Percentiles rank a stretch among this genome's conserved stretches.
Evolutionary conservation across 2,797 vertebrate species (phyloP).

Genomic region (Tapera naevia): DNA sequence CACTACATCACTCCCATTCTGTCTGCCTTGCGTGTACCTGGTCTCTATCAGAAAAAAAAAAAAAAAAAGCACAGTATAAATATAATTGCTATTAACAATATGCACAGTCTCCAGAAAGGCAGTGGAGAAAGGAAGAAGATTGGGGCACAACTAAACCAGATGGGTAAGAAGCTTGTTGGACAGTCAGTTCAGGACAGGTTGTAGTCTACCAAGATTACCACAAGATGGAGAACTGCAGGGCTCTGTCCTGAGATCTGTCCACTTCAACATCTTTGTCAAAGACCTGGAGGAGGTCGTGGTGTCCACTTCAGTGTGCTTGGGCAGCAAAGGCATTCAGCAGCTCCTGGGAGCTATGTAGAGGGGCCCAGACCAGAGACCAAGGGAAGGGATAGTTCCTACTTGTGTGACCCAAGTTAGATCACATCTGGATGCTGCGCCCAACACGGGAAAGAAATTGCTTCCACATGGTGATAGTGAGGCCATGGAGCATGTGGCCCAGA

Average conservation of each 20-base stretch:
- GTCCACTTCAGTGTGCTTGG: too few species aligned
- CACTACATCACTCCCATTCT: rapidly evolving
- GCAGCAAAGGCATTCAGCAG: not conserved
- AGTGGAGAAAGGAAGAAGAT: not conserved
- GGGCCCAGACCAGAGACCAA: not conserved
- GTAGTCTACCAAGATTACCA: not conserved
- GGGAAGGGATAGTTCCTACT: not conserved
- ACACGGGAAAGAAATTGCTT: not conserved
- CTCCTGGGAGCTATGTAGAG: not conserved
- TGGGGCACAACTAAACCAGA: not conserved
- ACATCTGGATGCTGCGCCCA: not conserved
- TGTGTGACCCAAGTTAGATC: not conserved
- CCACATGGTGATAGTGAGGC: rapidly evolving
- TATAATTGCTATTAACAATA: not conserved
- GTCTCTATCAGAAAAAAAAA: not conserved
- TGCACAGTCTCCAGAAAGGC: not conserved
- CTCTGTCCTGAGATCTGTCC: not conserved
- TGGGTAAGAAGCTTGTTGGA: not conserved
- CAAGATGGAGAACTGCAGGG: not conserved
- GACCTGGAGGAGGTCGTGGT: not conserved
- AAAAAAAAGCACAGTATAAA: not conserved
- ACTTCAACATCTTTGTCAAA: not conserved
- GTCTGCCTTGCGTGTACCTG: not conserved
- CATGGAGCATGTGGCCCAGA: rapidly evolving
- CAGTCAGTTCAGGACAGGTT: not conserved